Conservation (phyloP, 2,113 vertebrate species). For the Vidua chalybeata region DNA sequence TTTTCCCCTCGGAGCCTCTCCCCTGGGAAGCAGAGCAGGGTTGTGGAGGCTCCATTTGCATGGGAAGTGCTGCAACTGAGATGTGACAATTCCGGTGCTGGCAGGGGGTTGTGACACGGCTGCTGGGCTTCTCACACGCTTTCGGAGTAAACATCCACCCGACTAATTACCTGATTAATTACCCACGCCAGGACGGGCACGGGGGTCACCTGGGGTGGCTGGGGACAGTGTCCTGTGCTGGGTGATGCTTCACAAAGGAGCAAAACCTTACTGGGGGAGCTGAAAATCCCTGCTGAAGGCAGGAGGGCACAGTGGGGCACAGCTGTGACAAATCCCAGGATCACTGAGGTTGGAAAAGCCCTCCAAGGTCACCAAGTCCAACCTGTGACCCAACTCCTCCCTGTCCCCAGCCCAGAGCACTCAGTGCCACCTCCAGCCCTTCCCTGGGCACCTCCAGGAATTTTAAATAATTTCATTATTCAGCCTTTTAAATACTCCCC, state of each 20-base stretch:
- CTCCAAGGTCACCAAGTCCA: neutral
- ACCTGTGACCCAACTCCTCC: neutral
- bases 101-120: neutral
- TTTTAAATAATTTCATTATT: neutral
- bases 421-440: neutral
- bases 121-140: neutral
- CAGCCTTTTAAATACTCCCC: neutral
- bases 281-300: neutral
- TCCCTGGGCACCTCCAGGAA: neutral
- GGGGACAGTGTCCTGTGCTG: neutral
- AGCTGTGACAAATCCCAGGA: rapidly evolving
- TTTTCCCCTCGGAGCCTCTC: neutral
- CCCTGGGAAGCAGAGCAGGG: neutral
- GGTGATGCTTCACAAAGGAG: neutral
- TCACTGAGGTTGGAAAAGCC: rapidly evolving
- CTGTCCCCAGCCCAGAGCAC: neutral
- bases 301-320: neutral
- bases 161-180: neutral
- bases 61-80: neutral
- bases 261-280: neutral
- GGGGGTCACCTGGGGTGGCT: neutral
- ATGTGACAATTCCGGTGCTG: neutral
- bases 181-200: rapidly evolving
- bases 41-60: neutral
- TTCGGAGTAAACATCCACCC: neutral